Base-by-base conservation (phyloP, 2,797 vertebrate species). In the Lutjanus campechanus region DNA sequence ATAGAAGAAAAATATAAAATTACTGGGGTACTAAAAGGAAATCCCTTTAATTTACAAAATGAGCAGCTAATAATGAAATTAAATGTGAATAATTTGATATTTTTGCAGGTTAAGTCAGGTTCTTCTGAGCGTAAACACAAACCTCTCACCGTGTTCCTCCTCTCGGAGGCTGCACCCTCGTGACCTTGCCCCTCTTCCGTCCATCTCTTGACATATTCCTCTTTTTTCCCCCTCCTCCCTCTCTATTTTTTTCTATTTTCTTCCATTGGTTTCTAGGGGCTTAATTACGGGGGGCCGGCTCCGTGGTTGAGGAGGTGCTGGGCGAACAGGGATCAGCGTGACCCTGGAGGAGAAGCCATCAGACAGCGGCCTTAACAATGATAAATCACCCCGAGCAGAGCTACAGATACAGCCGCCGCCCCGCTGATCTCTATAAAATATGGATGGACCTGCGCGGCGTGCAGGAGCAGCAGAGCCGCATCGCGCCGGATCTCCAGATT, bases 301-400 rank as follows among this genome's bases (percentile, higher is more conserved):
- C 82, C 22, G 73, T 47, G 84, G 87, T 71, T 79, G 88, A 79
- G 82, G 83, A 84, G 89, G 80, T 89, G 87, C 64, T 67, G 69
- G 58, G 88, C 72, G 85, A 91, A 83, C 85, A 78, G 82, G 90
- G 91, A 92, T 88, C 86, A 92, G 89, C 22, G 61, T 88, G 93
- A 93, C 91, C 94, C 90, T 75, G 84, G 91, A 94, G 93, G 92
- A 94, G 93, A 89, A 90, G 93, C 90, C 90, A 85, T 88, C 87
- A 92, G 95, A 96, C 95, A 96, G 95, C 88, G 88, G 93, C 91
- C 93, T 92, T 96, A 96, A 96, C 95, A 93, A 96, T 95, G 95
- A 96, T 95, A 93, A 96, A 96, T 96, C 93, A 92, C 95, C 89
- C 55, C 55, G 62, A 78, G 85, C 88, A 54, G 17, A 55, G 89